Base-by-base conservation (phyloP, 2,113 vertebrate species). In the Gavia stellata region DNA sequence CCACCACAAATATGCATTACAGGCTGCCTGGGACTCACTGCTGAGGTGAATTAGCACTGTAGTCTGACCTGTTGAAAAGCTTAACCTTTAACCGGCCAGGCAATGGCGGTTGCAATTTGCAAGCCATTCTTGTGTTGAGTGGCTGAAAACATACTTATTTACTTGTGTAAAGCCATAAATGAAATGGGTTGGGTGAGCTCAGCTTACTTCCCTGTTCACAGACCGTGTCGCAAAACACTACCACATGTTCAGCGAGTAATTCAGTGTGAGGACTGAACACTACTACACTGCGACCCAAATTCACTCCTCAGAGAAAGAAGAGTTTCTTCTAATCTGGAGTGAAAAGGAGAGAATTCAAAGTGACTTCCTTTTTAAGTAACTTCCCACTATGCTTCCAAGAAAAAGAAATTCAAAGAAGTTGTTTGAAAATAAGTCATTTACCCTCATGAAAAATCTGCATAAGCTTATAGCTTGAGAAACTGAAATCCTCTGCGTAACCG, bases 21-120 rank as follows among this genome's bases (percentile, higher is more conserved):
- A 82, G 88, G 90, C 94, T 97, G 95, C 95, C 91, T 95, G 96
- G 96, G 92, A 96, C 94, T 95, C 94, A 81, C 93, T 96, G 23
- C 96, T 21, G 88, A 96, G 95, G 95, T 97, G 96, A 97, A 97
- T 97, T 97, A 97, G 92, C 85, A 31, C 96, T 95, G 74, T 15
- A 95, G 95, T 40, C 91, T 86, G 94, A 97, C 97, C 97, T 96
- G 94, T 92, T 96, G 97, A 96, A 95, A 96, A 96, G 93, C 74
- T 86, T 95, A 95, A 93, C 96, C 97, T 97, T 94, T 96, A 94
- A 95, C 97, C 96, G 92, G 78, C 77, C 74, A 96, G 61, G 93
- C 97, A 96, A 90, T 53, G 78, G 88, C 13, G 92, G 92, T 81
- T 94, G 96, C 95, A 97, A 97, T 97, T 97, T 97, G 97, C 96